phyloP scores from a whole-genome alignment of 2,797 vertebrate species.

The Tachyglossus aculeatus region DNA sequence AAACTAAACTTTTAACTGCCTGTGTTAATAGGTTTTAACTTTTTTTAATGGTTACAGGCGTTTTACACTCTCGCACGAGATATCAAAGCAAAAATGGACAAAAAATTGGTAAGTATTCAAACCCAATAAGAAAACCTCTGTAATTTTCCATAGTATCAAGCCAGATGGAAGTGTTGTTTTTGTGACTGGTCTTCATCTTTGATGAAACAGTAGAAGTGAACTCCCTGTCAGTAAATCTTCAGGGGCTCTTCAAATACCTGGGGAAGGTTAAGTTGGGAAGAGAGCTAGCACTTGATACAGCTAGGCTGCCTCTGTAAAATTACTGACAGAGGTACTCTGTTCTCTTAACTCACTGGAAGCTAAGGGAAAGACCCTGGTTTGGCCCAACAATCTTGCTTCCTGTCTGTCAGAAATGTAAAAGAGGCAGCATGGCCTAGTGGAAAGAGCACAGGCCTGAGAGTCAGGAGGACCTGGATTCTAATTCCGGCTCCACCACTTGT shows the following conservation, averaged over 20 bases:
- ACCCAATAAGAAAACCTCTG: neutral
- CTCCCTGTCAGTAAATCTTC: neutral
- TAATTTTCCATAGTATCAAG: fast-evolving
- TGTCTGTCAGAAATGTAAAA: too few relatives aligned
- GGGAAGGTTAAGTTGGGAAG: neutral
- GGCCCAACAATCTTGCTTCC: too few relatives aligned
- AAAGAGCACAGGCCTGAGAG: too few relatives aligned
- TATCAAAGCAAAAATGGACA: conserved; percentile 99
- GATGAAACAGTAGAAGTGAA: too few relatives aligned
- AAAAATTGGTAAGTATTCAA: conserved; percentile 88
- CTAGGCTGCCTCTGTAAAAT: too few relatives aligned
- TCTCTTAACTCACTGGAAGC: too few relatives aligned
- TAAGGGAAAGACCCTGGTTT: too few relatives aligned
- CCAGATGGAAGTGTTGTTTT: fast-evolving
- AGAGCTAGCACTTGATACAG: neutral
- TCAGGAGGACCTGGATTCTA: too few relatives aligned
- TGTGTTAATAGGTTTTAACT: neutral
- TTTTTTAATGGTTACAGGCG: conserved; percentile 76
- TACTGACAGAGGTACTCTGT: too few relatives aligned
- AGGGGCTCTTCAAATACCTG: neutral
- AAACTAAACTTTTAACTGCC: neutral
- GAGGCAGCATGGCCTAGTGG: too few relatives aligned
- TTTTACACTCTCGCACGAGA: conserved; percentile 98
- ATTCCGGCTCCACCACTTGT: too few relatives aligned
- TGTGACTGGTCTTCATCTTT: neutral